Base-by-base conservation (phyloP, 2,888 invertebrate species). In the Sminthurinus aureus region DNA sequence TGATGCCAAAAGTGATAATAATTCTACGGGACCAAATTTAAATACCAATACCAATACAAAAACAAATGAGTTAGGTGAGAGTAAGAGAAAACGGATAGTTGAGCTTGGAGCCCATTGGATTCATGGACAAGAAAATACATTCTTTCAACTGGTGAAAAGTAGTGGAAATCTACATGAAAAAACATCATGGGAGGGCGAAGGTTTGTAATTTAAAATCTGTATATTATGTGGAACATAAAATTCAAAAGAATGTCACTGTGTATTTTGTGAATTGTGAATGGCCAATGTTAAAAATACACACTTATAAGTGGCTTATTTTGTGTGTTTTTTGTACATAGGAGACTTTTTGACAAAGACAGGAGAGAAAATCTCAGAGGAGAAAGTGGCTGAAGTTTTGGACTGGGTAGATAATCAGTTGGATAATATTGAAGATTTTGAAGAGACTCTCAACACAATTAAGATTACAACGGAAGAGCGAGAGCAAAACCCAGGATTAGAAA, bases 81-180 rank as follows among this genome's bases (percentile, higher is more conserved):
- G 3, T 38, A 24, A 71, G 18, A 24, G 26, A 3, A 67, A 69
- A 13, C 82, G 91, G 85, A 90, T 92, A 8, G 91, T 95, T 8
- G 95, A 96, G 89, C 89, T 95, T 79, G 95, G 95, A 0, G 95
- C 94, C 75, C 95, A 95, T 87, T 96, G 95, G 95, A 94, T 94
- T 83, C 94, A 95, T 87, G 95, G 95, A 0, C 93, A 94, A 85
- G 84, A 83, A 82, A 92, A 89, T 92, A 91, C 76, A 93, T 94
- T 90, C 88, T 92, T 91, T 83, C 89, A 91, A 85, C 89, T 92
- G 38, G 92, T 93, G 15, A 86, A 90, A 79, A 84, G 91, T 77
- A 89, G 91, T 83, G 89, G 91, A 79, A 90, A 93, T 58, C 86
- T 93, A 18, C 91, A 92, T 9, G 88, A 90, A n/a, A 88, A 90